Conservation (phyloP, 1,140 invertebrate genomes). For the Conus ventricosus region DNA sequence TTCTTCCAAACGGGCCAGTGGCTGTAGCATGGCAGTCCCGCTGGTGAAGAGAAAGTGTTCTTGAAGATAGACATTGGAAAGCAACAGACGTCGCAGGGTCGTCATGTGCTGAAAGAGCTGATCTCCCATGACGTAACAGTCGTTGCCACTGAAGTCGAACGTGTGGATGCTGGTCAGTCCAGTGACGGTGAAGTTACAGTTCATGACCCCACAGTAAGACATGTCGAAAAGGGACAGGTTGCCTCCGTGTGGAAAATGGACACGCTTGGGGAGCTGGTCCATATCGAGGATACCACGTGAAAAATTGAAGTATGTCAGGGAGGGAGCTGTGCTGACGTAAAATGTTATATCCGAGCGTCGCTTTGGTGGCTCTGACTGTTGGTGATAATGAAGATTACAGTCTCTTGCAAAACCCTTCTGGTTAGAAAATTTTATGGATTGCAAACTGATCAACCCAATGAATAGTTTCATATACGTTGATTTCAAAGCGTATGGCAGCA, state of each 20-base stretch:
- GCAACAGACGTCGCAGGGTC: neutral
- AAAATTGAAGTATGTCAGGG: neutral
- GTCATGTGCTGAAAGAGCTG: neutral
- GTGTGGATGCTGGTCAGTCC: constrained; percentile 5
- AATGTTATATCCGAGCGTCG: neutral
- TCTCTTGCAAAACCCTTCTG: neutral
- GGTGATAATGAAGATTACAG: neutral
- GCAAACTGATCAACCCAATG: neutral
- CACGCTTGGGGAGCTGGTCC: too few species aligned
- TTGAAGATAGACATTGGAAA: neutral
- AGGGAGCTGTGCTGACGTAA: neutral
- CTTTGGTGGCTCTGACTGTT: too few species aligned
- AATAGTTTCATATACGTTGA: neutral
- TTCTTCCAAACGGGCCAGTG: neutral
- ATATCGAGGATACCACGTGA: neutral
- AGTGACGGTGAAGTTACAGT: neutral
- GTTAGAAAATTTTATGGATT: neutral
- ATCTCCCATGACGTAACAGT: neutral
- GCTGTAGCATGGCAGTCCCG: neutral
- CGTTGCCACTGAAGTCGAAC: constrained; percentile 17
- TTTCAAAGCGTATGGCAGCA: neutral
- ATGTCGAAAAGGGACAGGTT: neutral
- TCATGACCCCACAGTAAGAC: neutral
- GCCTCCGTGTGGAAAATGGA: neutral
- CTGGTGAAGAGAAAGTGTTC: neutral